phyloP scores from a whole-genome alignment of 2,113 vertebrate genomes.

The Etia nguti region DNA sequence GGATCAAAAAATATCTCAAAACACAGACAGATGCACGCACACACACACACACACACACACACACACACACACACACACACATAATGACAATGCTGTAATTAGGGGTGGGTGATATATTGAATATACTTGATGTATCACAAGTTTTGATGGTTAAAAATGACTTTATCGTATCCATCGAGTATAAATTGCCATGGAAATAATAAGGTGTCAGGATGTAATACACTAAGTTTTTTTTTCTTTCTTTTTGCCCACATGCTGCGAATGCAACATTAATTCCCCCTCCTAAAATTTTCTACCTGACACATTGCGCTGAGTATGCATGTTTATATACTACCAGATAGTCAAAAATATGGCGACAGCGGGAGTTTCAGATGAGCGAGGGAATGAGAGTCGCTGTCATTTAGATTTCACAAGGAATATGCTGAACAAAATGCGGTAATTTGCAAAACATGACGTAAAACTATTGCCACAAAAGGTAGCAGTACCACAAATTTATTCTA shows the following conservation, averaged over 20 bases:
- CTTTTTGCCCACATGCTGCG: neutral
- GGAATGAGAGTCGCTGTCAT: neutral
- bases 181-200: neutral
- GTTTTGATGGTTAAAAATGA: neutral
- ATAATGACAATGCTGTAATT: neutral
- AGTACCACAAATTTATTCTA: neutral
- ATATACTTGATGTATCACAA: neutral
- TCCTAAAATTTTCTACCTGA: neutral
- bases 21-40: neutral
- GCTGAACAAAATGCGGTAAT: neutral
- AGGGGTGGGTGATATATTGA: neutral
- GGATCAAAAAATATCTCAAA: neutral
- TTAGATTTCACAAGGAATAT: neutral
- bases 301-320: too few relatives aligned
- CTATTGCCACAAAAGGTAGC: rapidly evolving
- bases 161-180: neutral
- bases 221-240: neutral
- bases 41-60: neutral
- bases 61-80: neutral
- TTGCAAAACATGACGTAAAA: neutral
- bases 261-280: neutral
- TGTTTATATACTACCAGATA: neutral
- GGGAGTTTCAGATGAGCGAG: neutral
- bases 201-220: neutral
- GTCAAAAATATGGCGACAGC: neutral